Conservation (phyloP, 92 coral and sea anemone species). For the Palythoa grandiflora region DNA sequence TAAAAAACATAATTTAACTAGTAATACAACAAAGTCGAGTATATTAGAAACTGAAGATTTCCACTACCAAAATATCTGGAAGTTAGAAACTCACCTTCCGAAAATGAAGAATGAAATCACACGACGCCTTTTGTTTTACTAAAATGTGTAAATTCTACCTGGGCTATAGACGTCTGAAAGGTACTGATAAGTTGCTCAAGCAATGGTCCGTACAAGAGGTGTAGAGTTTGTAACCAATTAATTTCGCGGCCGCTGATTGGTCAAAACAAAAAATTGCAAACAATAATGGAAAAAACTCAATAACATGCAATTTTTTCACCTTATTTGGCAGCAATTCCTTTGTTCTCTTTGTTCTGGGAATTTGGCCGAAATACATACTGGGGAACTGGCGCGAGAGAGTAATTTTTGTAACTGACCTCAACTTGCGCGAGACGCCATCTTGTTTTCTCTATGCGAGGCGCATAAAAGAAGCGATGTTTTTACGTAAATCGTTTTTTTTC, state of each 20-base stretch:
- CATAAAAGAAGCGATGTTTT: neutral
- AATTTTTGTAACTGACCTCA: neutral
- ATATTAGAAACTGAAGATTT: too few relatives aligned
- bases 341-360: neutral
- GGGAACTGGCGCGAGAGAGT: conserved; percentile 33
- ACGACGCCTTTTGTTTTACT: too few relatives aligned
- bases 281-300: neutral
- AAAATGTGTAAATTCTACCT: too few relatives aligned
- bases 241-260: conserved; percentile 22
- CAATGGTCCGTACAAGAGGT: too few relatives aligned
- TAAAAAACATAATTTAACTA: too few relatives aligned
- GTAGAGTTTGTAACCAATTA: neutral
- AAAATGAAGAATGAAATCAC: too few relatives aligned
- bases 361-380: conserved; percentile 15
- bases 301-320: neutral
- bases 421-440: neutral
- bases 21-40: too few relatives aligned
- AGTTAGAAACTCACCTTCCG: too few relatives aligned
- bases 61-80: too few relatives aligned
- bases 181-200: too few relatives aligned
- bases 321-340: conserved; percentile 12
- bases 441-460: neutral
- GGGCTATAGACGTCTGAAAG: too few relatives aligned
- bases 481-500: neutral
- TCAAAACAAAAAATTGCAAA: conserved; percentile 12